Base-by-base conservation (phyloP, 92 coral and sea anemone species). In the Phymanthus crucifer region DNA sequence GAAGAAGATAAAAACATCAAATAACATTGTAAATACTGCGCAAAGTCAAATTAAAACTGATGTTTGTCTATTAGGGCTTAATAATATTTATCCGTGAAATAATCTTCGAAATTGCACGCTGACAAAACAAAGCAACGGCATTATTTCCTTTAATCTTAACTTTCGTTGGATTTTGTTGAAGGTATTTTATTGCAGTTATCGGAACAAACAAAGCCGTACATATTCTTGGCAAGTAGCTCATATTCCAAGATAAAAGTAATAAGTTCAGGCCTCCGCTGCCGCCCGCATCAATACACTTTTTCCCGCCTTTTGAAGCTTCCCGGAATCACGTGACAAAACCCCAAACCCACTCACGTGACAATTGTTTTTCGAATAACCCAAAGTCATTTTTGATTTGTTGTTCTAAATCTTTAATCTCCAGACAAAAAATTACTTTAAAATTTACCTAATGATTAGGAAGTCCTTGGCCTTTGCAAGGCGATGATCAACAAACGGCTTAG, bases 401-500 rank as follows among this genome's bases (percentile, higher is more conserved):
- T 27, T 43, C 34, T 61, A 27, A 61, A 61, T 24, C 23, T 5
- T 29, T 61, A 29, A 61, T 61, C 68, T 61, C 68, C 34, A 7
- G 68, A 61, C 68, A 61, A 24, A 61, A 61, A 27, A n/a, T 24
- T 57, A 57, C 68, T 24, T 27, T 11, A 27, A 61, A 61, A 13
- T 54, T 61, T 61, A 61, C 29, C 29, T 61, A 61, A 61, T 61
- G 8, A 61, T 29, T 61, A 34, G 29, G 68, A 61, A 34, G 34
- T 61, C 32, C 68, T 61, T 61, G 29, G 29, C 16, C 33, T 29
- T 27, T 24, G 68, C 68, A 29, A 61, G 29, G 68, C 35, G 35
- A 61, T 17, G n/a, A 61, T 7, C 68, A 61, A 61, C 68, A 27
- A 61, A 61, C 36, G 68, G 68, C 68, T 61, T 61, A 61, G 68